phyloP scores from a whole-genome alignment of 30 jellyfish, hydroid and myxozoan genomes.

The Chironex yamaguchii region DNA sequence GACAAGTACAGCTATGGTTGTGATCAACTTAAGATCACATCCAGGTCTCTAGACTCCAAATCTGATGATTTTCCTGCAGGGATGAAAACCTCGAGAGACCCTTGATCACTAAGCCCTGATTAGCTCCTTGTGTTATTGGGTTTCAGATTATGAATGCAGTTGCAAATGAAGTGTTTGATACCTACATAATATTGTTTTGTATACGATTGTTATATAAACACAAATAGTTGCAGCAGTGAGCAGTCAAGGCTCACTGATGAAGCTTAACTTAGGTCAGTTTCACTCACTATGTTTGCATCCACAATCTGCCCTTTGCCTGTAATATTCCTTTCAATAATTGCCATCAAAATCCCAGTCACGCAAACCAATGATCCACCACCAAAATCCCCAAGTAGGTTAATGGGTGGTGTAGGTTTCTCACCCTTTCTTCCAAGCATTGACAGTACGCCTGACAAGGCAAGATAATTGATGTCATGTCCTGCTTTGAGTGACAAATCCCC shows the following conservation, averaged over 20 bases:
- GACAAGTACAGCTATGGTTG: no score
- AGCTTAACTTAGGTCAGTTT: neutral
- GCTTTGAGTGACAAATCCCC: slow-evolving; percentile 85
- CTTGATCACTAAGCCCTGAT: no score
- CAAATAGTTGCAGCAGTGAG: no score
- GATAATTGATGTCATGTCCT: slow-evolving; percentile 96
- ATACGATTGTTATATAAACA: no score
- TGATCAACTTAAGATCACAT: no score
- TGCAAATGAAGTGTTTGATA: no score
- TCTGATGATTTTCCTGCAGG: no score
- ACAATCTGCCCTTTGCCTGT: slow-evolving; percentile 95
- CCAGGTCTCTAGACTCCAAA: no score
- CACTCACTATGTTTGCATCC: slow-evolving; percentile 95
- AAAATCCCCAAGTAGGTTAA: slow-evolving; percentile 93
- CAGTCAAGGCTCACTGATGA: neutral
- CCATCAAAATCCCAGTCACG: slow-evolving; percentile 87
- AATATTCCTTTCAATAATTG: slow-evolving; percentile 82
- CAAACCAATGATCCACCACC: slow-evolving; percentile 94
- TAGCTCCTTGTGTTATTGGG: no score
- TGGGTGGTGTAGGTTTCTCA: slow-evolving; percentile 88
- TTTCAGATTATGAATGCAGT: no score
- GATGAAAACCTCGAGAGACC: no score
- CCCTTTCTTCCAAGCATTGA: slow-evolving; percentile 88
- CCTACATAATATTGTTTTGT: no score
- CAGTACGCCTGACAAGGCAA: slow-evolving; percentile 90